Evolutionary conservation across 2,113 vertebrate species (phyloP).

Genomic region (Rallus limicola): DNA sequence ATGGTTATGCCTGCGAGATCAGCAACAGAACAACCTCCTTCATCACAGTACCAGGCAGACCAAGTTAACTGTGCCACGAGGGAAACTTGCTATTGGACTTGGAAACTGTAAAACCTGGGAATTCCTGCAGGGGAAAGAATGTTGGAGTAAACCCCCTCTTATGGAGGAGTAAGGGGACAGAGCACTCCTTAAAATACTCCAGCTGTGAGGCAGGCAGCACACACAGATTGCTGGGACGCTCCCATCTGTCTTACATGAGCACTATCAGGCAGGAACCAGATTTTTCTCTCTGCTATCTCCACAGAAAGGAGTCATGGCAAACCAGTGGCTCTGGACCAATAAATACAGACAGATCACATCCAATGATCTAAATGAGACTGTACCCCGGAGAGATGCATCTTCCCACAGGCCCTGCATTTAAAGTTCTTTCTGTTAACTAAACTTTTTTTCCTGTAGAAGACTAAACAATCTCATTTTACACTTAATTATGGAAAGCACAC

Average conservation of each 20-base stretch:
- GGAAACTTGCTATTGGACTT: background rate
- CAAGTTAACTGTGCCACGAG: background rate
- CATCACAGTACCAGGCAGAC: background rate
- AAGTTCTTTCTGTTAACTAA: background rate
- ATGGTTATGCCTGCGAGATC: background rate
- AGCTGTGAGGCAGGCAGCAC: background rate
- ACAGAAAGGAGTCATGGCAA: background rate
- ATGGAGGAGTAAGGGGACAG: background rate
- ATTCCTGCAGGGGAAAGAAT: background rate
- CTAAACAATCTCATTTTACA: slow-evolving; percentile 63
- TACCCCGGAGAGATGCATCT: background rate
- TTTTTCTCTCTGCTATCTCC: background rate
- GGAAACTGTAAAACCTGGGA: background rate
- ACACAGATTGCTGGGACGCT: background rate
- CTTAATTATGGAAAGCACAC: slow-evolving; percentile 19
- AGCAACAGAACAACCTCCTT: background rate
- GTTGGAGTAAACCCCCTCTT: background rate
- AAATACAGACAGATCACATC: background rate
- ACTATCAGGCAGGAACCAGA: background rate
- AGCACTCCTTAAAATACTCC: background rate
- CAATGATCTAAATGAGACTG: background rate
- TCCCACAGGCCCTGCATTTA: background rate
- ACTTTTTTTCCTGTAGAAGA: slow-evolving; percentile 11
- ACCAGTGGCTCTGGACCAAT: background rate
- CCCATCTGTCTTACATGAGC: background rate